These are phyloP conservation scores for Nephila pilipes DNA, from an alignment of 1,140 invertebrate genomes.

Conservation along the genomic window DNA sequence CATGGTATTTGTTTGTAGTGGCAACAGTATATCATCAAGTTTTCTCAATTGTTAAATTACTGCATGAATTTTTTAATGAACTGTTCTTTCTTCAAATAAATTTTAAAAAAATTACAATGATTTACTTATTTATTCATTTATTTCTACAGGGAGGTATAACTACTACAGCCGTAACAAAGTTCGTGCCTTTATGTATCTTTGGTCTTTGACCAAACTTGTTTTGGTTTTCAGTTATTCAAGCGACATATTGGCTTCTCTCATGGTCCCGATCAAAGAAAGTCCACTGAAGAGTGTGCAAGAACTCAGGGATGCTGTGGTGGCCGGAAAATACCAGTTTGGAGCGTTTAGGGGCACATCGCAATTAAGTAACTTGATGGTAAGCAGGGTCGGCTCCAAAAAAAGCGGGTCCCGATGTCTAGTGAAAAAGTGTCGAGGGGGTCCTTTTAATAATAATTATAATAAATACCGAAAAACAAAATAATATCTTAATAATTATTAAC, in stretches of 20 bases:
- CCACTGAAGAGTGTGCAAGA: slow-evolving; percentile 18
- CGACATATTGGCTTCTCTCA: not conserved
- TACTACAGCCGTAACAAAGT: not conserved
- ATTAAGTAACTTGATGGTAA: slow-evolving; percentile 24
- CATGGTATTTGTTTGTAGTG: no score
- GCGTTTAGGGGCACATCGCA: not conserved
- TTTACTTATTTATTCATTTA: not conserved
- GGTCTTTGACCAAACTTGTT: slow-evolving; percentile 32
- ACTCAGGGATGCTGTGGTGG: slow-evolving; percentile 38
- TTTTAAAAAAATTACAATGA: no score
- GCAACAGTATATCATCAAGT: no score
- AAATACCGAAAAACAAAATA: no score
- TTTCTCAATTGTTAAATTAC: no score
- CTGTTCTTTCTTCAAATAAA: no score
- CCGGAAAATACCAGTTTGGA: slow-evolving; percentile 21
- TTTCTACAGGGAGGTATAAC: not conserved
- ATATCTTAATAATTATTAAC: no score
- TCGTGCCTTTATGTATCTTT: not conserved
- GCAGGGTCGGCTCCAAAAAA: no score
- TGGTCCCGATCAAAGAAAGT: not conserved
- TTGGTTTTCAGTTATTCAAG: slow-evolving; percentile 19
- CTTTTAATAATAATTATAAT: no score
- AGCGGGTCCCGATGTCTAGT: not conserved
- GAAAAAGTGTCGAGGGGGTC: no score
- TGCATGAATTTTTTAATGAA: no score